Conservation (phyloP, 2,797 vertebrate genomes). For the Meda fulgida region DNA sequence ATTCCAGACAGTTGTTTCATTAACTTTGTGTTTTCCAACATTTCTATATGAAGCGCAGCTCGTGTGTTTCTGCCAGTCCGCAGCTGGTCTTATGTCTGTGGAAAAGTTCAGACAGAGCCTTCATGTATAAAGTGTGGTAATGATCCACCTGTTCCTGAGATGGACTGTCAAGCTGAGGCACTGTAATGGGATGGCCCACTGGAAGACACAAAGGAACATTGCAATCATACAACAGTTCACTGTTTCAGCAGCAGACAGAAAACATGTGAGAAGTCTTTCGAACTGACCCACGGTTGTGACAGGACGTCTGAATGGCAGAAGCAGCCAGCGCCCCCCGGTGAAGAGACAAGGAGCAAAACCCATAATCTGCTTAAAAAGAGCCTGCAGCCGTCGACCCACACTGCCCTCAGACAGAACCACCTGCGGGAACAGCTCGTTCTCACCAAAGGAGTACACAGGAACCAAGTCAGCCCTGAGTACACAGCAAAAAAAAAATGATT, state of each 20-base stretch:
- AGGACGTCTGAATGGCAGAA: constrained; percentile 85
- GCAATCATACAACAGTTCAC: neutral
- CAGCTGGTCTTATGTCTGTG: constrained; percentile 82
- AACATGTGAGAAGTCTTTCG: neutral
- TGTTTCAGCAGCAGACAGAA: neutral
- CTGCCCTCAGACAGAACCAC: constrained; percentile 77
- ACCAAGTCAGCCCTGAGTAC: constrained; percentile 88
- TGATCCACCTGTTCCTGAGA: constrained; percentile 76
- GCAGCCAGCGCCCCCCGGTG: constrained; percentile 83
- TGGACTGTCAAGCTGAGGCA: constrained; percentile 71
- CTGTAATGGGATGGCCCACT: constrained; percentile 83
- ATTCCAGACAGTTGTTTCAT: neutral
- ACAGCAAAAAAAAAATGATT: neutral
- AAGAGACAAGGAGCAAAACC: constrained; percentile 89
- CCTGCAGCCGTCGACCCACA: constrained; percentile 80
- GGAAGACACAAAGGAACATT: constrained; percentile 14
- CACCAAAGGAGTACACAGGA: constrained; percentile 93
- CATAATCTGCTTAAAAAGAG: constrained; percentile 82
- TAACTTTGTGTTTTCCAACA: neutral
- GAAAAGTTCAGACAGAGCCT: constrained; percentile 78
- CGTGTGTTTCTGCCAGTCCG: constrained; percentile 75
- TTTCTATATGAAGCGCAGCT: constrained; percentile 76
- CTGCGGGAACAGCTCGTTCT: constrained; percentile 92
- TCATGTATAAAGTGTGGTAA: constrained; percentile 82
- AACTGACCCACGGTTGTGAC: constrained; percentile 89